Evolutionary conservation across 2,888 invertebrate genomes (phyloP).

Genomic region (Latheticus oryzae): DNA sequence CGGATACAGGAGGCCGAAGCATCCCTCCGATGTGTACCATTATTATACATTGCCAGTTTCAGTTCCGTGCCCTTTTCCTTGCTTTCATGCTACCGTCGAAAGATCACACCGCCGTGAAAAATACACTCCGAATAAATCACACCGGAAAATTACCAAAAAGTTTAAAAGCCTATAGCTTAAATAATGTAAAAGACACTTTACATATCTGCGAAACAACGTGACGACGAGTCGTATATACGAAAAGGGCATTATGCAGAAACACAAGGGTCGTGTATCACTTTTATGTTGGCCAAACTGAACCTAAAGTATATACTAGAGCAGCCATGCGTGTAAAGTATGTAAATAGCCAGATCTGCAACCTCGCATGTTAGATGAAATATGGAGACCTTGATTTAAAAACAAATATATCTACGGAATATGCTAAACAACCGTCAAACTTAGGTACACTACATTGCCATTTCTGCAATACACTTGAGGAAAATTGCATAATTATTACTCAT

Average conservation of each 20-base stretch:
- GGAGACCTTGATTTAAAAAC: constrained; percentile 40
- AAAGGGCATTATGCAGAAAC: constrained; percentile 56
- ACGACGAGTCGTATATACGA: constrained; percentile 54
- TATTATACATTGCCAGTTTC: constrained; percentile 56
- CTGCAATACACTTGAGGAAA: too few species aligned
- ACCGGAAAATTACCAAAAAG: constrained; percentile 39
- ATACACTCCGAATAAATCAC: constrained; percentile 29
- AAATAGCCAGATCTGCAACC: constrained; percentile 58
- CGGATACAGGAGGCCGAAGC: constrained; percentile 56
- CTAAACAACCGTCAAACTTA: constrained; percentile 3
- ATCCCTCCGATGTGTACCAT: constrained; percentile 55
- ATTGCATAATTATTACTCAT: constrained; percentile 32
- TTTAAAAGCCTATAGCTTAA: constrained; percentile 32
- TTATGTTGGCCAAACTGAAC: constrained; percentile 60
- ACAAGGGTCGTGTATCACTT: constrained; percentile 60
- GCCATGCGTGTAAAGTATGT: constrained; percentile 61
- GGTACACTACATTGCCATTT: constrained; percentile 15
- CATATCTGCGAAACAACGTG: constrained; percentile 54
- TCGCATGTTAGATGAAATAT: constrained; percentile 49
- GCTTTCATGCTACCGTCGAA: neutral
- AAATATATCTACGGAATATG: constrained; percentile 28
- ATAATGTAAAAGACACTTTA: constrained; percentile 48
- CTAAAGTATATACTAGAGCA: constrained; percentile 58
- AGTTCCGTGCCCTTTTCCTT: constrained; percentile 39
- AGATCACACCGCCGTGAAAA: constrained; percentile 30